Evolutionary conservation across 1,140 invertebrate species (phyloP), one percentile per base, ranked within the genome.

Genomic region (Drosophila pandora): DNA sequence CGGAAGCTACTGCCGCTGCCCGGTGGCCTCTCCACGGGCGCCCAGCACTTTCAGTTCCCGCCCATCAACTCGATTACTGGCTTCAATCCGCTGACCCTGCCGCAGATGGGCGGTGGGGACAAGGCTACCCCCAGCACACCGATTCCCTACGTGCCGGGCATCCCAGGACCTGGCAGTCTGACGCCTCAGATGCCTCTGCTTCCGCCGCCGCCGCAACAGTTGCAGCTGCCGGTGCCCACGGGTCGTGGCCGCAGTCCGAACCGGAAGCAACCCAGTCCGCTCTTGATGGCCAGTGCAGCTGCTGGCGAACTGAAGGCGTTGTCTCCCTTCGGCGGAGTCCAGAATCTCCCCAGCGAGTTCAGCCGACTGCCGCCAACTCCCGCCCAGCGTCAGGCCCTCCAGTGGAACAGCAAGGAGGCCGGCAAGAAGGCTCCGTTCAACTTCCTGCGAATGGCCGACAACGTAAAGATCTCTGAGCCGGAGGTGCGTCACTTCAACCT

Each of bases 61-160:
- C 93, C 93, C 37, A 92, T 94, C 32, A 93, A 93, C 71, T 92
- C 93, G 47, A 95, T 95, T 72, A 95, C 95, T 78, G 94, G 94
- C 52, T 96, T 94, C 83, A 96, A 96, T 92, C 95, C 96, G 0
- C 85, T 96, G 13, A 94, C 94, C 9, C 82, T 94, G 69, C 93
- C 93, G 6, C 93, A 93, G 3, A 68, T 82, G 59, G 60, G 72
- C 23, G 76, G 32, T 95, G 72, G 84, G 94, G 64, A 52, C 30
- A 55, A 50, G 4, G 7, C 28, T 94, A 95, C 59, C 93, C 17
- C 94, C 23, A 95, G 95, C n/a, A 96, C 96, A 88, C 91, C 95
- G 7, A 95, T 97, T 76, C 95, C 96, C 3, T 95, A 96, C 90
- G 96, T 97, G 4, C 96, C 96, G 2, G 96, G 96, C 9, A 97